Percentiles rank a stretch among this genome's conserved stretches.
Evolutionary conservation across 2,888 invertebrate species (phyloP).

Genomic region (Melinaea marsaeus): DNA sequence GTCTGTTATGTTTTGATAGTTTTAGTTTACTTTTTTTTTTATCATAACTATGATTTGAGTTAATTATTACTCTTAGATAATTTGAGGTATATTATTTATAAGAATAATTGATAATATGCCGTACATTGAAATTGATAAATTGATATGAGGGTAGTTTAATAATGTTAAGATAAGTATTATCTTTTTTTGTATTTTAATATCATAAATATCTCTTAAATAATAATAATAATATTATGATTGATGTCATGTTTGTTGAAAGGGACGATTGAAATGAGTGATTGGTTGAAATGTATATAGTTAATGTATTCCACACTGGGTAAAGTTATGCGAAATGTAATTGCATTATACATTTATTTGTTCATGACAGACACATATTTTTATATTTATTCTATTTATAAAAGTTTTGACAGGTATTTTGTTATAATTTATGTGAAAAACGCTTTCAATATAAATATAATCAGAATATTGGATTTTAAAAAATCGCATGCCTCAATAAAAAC

Average conservation of each 20-base stretch:
- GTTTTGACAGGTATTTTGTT: neutral
- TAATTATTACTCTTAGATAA: too few species aligned
- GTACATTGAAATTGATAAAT: neutral
- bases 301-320: neutral
- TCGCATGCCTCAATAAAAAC: conserved; percentile 14
- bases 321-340: neutral
- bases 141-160: neutral
- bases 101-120: neutral
- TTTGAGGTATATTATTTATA: too few species aligned
- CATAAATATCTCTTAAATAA: conserved; percentile 3
- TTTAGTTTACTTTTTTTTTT: neutral
- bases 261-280: neutral
- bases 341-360: neutral
- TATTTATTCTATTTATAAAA: neutral
- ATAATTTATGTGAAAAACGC: neutral
- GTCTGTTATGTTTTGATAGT: conserved; percentile 6
- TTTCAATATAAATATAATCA: conserved; percentile 18
- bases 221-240: neutral
- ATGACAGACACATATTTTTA: neutral
- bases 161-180: neutral
- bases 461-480: conserved; percentile 20
- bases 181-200: neutral
- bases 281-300: neutral
- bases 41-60: too few species aligned
- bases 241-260: neutral